phyloP scores from a whole-genome alignment of 2,797 vertebrate species.

The Alosa sapidissima region DNA sequence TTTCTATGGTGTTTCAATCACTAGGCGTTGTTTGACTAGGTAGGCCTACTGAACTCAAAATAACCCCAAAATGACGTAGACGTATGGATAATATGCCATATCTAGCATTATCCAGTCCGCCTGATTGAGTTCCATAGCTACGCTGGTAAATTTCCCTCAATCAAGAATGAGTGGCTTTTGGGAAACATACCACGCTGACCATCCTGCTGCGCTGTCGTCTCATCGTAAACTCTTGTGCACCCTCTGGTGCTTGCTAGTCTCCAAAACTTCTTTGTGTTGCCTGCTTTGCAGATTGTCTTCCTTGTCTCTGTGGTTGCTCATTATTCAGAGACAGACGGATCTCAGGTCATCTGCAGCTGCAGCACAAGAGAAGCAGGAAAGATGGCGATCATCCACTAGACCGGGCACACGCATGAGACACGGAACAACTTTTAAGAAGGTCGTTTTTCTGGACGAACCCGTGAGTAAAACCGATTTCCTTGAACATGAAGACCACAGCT shows the following conservation, averaged over 20 bases:
- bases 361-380: conserved; percentile 88
- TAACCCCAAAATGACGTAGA: conserved; percentile 72
- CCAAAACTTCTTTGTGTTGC: conserved; percentile 89
- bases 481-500: conserved; percentile 62
- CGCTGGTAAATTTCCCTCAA: conserved; percentile 60
- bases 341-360: conserved; percentile 99
- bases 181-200: conserved; percentile 69
- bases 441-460: conserved; percentile 72
- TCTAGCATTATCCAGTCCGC: conserved; percentile 28
- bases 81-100: conserved; percentile 61
- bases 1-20: neutral
- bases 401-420: conserved; percentile 94
- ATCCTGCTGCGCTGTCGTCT: conserved; percentile 76
- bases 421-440: conserved; percentile 88
- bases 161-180: conserved; percentile 76
- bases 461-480: conserved; percentile 72
- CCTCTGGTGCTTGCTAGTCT: conserved; percentile 94
- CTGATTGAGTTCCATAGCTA: conserved; percentile 43
- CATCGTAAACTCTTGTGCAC: conserved; percentile 92
- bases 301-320: conserved; percentile 94
- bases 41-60: conserved; percentile 63
- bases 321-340: conserved; percentile 99
- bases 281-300: conserved; percentile 98
- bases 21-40: neutral
- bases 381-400: conserved; percentile 99